Evolutionary conservation across 1,140 invertebrate species (phyloP).

Genomic region (Nasonia longicornis): DNA sequence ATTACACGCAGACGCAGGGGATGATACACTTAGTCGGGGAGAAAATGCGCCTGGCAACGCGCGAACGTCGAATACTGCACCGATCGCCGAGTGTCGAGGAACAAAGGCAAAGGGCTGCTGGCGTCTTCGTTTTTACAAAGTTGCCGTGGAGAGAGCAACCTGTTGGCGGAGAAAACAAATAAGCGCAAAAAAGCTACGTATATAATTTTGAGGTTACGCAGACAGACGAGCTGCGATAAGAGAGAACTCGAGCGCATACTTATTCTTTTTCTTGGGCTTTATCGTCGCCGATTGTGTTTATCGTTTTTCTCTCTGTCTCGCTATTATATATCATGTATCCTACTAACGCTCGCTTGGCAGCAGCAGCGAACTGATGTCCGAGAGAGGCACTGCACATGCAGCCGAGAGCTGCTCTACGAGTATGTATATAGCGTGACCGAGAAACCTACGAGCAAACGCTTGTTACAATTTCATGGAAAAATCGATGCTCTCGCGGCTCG

Average conservation of each 20-base stretch:
- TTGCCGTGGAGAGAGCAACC: neutral
- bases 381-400: neutral
- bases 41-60: too few relatives aligned
- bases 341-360: too few relatives aligned
- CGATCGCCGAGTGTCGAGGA: neutral
- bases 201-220: neutral
- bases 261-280: neutral
- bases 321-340: too few relatives aligned
- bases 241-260: too few relatives aligned
- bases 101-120: neutral
- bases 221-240: neutral
- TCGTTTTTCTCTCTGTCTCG: neutral
- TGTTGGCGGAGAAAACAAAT: neutral
- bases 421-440: neutral
- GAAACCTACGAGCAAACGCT: neutral
- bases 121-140: neutral
- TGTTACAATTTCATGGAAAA: slow-evolving; percentile 1
- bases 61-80: neutral
- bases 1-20: too few relatives aligned
- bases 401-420: too few relatives aligned
- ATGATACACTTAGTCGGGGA: too few relatives aligned
- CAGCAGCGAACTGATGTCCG: too few relatives aligned
- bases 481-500: neutral
- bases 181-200: slow-evolving; percentile 11
- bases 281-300: neutral